These are phyloP conservation scores for Herpailurus yagouaroundi DNA, from an alignment of 2,113 vertebrate species.

Conservation along the genomic window DNA sequence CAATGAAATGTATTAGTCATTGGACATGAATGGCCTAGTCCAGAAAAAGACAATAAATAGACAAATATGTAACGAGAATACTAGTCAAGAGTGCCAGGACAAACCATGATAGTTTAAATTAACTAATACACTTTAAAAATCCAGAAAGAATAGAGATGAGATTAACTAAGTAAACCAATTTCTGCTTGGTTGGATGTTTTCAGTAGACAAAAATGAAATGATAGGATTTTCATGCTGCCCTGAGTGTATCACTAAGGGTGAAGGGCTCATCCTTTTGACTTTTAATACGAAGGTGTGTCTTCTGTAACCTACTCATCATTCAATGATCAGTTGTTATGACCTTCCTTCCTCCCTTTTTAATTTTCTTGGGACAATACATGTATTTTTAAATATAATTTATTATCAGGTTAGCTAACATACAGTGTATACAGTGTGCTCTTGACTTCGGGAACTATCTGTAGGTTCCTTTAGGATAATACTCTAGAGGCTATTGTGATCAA, in stretches of 20 bases:
- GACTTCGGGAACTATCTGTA: background rate
- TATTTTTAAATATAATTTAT: too few species aligned
- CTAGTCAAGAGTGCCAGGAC: background rate
- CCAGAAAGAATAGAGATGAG: background rate
- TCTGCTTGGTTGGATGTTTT: background rate
- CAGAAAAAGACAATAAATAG: background rate
- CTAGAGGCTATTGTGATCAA: background rate
- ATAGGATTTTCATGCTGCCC: background rate
- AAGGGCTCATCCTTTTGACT: background rate
- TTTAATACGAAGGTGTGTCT: background rate
- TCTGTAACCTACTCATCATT: background rate
- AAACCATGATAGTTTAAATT: background rate
- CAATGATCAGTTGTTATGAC: background rate
- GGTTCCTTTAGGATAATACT: slow-evolving; percentile 12
- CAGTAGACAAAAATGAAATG: background rate
- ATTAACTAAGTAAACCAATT: background rate
- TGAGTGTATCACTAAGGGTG: too few species aligned
- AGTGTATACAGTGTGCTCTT: too few species aligned
- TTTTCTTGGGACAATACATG: background rate
- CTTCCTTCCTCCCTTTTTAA: background rate
- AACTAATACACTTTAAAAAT: background rate
- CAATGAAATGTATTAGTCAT: background rate
- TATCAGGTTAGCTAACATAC: too few species aligned
- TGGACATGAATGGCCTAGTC: background rate
- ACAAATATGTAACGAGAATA: background rate